Conservation (phyloP, 2,888 invertebrate species). For the Leucophenga maculata region DNA sequence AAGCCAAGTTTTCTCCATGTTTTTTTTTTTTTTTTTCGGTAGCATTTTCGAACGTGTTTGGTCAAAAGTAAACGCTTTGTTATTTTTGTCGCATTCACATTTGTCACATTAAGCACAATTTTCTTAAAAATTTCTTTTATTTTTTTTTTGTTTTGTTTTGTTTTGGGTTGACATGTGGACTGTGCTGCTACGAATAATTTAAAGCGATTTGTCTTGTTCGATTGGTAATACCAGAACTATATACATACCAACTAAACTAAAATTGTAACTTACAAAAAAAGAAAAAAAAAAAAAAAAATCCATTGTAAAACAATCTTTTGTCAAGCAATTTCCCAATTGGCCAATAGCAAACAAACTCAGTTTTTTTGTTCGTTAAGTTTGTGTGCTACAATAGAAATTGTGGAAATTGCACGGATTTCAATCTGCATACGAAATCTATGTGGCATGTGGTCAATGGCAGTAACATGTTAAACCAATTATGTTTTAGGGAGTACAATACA, state of each 20-base stretch:
- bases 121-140: neutral
- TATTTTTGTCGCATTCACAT: neutral
- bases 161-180: constrained; percentile 28
- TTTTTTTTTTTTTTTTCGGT: neutral
- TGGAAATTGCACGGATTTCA: constrained; percentile 40
- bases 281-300: neutral
- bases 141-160: neutral
- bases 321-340: constrained; percentile 10
- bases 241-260: neutral
- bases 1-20: neutral
- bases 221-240: neutral
- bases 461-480: constrained; percentile 19
- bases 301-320: neutral
- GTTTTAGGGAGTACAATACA: neutral
- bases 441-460: neutral
- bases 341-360: neutral
- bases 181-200: constrained; percentile 24
- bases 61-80: neutral
- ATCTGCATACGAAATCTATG: constrained; percentile 53
- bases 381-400: neutral
- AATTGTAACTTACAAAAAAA: neutral
- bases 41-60: neutral
- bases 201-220: constrained; percentile 22
- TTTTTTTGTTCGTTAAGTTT: no score
- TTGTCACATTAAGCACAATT: constrained; percentile 21